Percentiles rank a stretch among this genome's conserved stretches.
These are phyloP conservation scores for Protobothrops mucrosquamatus DNA, from an alignment of 2,113 vertebrate species.

Conservation along the genomic window DNA sequence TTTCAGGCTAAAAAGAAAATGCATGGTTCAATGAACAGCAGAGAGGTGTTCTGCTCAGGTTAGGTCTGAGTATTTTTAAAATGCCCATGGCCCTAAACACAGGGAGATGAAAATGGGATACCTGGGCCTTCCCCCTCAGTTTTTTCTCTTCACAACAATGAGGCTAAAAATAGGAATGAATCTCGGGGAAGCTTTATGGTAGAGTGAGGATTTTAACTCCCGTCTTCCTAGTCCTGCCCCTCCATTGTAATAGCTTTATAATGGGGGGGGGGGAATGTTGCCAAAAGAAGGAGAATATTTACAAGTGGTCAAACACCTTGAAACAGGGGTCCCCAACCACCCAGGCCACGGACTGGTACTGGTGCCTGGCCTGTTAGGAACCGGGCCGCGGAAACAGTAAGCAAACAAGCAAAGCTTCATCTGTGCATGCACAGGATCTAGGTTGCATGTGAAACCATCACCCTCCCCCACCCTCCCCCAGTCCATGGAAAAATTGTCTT, in stretches of 20 bases:
- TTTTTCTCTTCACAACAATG: not conserved
- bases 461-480: no score
- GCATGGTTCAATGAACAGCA: not conserved
- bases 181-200: not conserved
- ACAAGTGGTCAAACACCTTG: not conserved
- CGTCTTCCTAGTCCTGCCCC: not conserved
- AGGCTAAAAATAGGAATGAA: not conserved
- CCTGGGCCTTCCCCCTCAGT: not conserved
- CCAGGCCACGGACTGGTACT: not conserved
- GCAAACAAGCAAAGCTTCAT: not conserved
- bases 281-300: no score
- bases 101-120: not conserved
- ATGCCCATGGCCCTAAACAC: not conserved
- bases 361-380: no score
- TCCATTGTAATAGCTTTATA: not conserved
- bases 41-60: not conserved
- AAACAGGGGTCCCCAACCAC: not conserved
- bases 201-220: not conserved
- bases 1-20: not conserved
- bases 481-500: no score
- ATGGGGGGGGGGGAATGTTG: not conserved
- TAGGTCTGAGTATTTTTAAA: not conserved
- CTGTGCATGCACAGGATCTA: no score
- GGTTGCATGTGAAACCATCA: not conserved
- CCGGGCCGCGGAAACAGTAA: not conserved